These are phyloP conservation scores for Toxonevra muliebris DNA, from an alignment of 2,888 invertebrate species.

Conservation along the genomic window DNA sequence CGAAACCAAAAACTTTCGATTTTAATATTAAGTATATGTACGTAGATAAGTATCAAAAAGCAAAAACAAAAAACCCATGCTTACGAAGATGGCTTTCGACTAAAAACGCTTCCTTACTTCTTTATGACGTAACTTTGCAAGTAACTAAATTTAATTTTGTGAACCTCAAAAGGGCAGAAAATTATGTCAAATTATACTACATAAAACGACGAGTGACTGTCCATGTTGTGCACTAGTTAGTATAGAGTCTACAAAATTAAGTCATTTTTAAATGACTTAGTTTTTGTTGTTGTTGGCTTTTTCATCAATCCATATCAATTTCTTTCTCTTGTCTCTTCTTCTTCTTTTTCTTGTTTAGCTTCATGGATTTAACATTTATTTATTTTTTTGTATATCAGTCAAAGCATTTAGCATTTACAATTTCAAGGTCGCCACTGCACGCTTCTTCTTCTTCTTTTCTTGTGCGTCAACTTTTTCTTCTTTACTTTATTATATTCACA, in stretches of 20 bases:
- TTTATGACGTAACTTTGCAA: constrained; percentile 28
- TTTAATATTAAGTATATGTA: background rate
- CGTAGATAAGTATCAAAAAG: background rate
- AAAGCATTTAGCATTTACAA: constrained; percentile 40
- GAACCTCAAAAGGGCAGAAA: constrained; percentile 1
- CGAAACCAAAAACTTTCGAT: constrained; percentile 5
- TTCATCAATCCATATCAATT: constrained; percentile 2
- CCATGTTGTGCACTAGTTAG: no score
- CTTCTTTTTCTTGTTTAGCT: constrained; percentile 6
- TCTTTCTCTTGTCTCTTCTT: constrained; percentile 10
- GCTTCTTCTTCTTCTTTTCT: constrained; percentile 22
- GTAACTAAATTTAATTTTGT: background rate
- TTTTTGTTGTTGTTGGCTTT: background rate
- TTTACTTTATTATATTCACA: no score
- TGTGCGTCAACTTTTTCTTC: background rate
- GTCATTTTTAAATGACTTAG: background rate
- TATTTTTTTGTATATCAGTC: constrained; percentile 38
- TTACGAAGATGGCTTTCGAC: constrained; percentile 20
- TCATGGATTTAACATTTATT: constrained; percentile 10
- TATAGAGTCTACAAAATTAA: no score
- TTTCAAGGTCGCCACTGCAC: constrained; percentile 44
- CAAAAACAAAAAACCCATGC: constrained; percentile 13
- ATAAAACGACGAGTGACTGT: no score
- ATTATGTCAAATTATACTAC: background rate
- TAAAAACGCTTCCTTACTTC: constrained; percentile 24